Evolutionary conservation across 2,113 vertebrate genomes (phyloP).

Genomic region (Cavia porcellus): DNA sequence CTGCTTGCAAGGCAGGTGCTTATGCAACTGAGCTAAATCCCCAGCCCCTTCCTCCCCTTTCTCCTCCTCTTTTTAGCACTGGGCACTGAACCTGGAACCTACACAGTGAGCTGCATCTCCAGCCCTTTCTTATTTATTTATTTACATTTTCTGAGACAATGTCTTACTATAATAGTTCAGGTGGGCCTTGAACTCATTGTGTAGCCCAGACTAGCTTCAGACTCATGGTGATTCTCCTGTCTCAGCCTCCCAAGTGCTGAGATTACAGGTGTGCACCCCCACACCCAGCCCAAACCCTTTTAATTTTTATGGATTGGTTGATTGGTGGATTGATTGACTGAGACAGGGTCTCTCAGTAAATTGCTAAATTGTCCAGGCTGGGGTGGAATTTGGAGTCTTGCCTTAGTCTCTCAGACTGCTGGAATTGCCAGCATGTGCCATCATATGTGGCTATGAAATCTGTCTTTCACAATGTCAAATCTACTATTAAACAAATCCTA

Average conservation of each 20-base stretch:
- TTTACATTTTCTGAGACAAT: not conserved
- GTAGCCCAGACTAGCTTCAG: not conserved
- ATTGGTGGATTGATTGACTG: not conserved
- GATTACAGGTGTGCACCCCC: too few relatives aligned
- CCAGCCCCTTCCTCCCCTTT: too few relatives aligned
- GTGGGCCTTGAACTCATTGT: not conserved
- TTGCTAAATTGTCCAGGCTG: not conserved
- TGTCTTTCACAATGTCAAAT: constrained; percentile 45
- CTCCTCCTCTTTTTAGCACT: not conserved
- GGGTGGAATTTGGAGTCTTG: not conserved
- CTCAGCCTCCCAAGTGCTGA: not conserved
- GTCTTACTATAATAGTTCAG: not conserved
- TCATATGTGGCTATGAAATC: not conserved
- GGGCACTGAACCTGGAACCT: not conserved
- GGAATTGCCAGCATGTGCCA: not conserved
- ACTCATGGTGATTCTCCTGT: not conserved
- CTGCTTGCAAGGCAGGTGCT: too few relatives aligned
- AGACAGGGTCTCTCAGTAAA: not conserved
- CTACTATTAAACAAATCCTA: not conserved
- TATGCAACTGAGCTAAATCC: too few relatives aligned
- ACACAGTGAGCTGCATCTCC: not conserved
- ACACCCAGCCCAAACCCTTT: not conserved
- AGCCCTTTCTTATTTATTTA: not conserved
- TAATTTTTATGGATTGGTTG: not conserved
- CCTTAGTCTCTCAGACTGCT: not conserved